phyloP scores from a whole-genome alignment of 2,888 invertebrate species.

The Lordiphosa andalusiaca region DNA sequence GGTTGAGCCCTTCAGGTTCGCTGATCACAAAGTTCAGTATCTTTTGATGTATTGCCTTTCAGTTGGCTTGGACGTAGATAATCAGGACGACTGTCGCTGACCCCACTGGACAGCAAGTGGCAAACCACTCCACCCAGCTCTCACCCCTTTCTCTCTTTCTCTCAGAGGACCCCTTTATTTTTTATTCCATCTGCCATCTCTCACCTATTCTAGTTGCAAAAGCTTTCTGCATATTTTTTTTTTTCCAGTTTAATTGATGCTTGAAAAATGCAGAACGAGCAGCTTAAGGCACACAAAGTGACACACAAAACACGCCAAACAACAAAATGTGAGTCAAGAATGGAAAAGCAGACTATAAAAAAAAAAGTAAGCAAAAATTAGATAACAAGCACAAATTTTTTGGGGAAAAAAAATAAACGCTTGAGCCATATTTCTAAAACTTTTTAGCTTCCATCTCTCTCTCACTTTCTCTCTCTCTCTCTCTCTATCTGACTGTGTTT shows the following conservation, averaged over 20 bases:
- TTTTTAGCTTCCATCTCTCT: not conserved
- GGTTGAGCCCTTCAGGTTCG: no score
- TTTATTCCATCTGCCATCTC: not conserved
- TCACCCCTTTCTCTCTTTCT: not conserved
- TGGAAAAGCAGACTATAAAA: constrained; percentile 6
- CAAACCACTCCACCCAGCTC: constrained; percentile 1
- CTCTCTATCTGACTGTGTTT: constrained; percentile 1
- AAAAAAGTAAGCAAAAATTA: constrained; percentile 38
- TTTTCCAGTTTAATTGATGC: constrained; percentile 53
- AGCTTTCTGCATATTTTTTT: constrained; percentile 20
- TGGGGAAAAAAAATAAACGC: constrained; percentile 7
- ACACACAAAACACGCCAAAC: constrained; percentile 15
- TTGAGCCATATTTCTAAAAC: constrained; percentile 18
- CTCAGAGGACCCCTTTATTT: not conserved
- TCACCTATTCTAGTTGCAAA: constrained; percentile 4
- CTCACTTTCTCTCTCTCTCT: not conserved
- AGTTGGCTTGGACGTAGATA: constrained; percentile 2
- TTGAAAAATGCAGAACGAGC: constrained; percentile 29
- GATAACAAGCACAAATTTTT: constrained; percentile 23
- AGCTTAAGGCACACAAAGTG: constrained; percentile 38
- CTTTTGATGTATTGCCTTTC: constrained; percentile 11
- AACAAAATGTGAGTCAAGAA: constrained; percentile 23
- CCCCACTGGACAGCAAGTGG: constrained; percentile 8
- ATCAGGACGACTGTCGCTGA: constrained; percentile 11
- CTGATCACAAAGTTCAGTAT: not conserved